A percentile compares a stretch with the other conserved stretches of the same genome.
Conservation (phyloP, 37 sponge, comb jelly and placozoan species). For the Ianthella basta region DNA sequence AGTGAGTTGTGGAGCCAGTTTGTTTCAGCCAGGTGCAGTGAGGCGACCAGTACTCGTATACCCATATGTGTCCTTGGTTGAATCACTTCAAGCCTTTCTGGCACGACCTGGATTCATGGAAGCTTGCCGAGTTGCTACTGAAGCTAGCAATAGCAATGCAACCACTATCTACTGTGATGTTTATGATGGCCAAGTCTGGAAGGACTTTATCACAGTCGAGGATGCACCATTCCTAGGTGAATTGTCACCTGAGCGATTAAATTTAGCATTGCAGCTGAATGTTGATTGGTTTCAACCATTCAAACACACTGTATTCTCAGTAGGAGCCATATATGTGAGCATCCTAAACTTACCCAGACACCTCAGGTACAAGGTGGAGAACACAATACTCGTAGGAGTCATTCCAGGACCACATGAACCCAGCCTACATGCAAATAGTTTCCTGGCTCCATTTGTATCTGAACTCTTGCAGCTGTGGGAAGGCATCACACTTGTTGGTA, state of each 20-base stretch:
- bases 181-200: slow-evolving; percentile 60
- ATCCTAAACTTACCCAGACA: slow-evolving; percentile 57
- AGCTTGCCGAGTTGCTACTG: slow-evolving; percentile 20
- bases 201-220: slow-evolving; percentile 8
- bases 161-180: slow-evolving; percentile 29
- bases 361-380: slow-evolving; percentile 39
- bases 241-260: neutral
- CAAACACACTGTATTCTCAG: slow-evolving; percentile 30
- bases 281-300: slow-evolving; percentile 71
- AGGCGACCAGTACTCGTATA: slow-evolving; percentile 39
- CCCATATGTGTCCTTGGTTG: slow-evolving; percentile 34
- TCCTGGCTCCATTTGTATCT: slow-evolving; percentile 28
- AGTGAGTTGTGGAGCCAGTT: slow-evolving; percentile 18
- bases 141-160: no score
- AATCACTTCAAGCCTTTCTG: slow-evolving; percentile 14
- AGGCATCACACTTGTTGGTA: neutral
- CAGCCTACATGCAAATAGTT: slow-evolving; percentile 10
- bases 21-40: slow-evolving; percentile 30
- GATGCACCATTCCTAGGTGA: neutral
- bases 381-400: slow-evolving; percentile 40
- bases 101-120: slow-evolving; percentile 34
- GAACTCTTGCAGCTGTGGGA: slow-evolving; percentile 34
- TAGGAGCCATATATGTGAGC: slow-evolving; percentile 50
- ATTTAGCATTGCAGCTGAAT: slow-evolving; percentile 48
- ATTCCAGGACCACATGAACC: slow-evolving; percentile 64